phyloP scores from a whole-genome alignment of 2,888 invertebrate species.

The Embidobia sp. region DNA sequence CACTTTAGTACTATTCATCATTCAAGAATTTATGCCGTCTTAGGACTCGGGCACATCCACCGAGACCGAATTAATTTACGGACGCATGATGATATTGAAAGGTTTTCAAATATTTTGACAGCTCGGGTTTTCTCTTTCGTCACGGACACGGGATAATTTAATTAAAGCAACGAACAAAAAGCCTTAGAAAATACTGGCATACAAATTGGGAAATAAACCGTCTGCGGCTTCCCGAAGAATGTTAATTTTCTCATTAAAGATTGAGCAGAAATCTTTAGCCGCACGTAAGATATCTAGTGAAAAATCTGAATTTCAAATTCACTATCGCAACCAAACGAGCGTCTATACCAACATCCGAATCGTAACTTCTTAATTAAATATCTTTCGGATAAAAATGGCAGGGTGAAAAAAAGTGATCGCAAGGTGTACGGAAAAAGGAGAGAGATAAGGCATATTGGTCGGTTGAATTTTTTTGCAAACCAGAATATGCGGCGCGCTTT shows the following conservation, averaged over 20 bases:
- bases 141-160: too few species aligned
- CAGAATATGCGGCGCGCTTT: neutral
- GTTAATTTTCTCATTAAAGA: slow-evolving; percentile 24
- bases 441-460: neutral
- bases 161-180: too few species aligned
- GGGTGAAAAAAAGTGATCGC: neutral
- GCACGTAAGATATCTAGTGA: slow-evolving; percentile 25
- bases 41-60: too few species aligned
- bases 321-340: slow-evolving; percentile 9
- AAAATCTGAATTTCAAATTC: slow-evolving; percentile 47
- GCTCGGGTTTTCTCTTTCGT: too few species aligned
- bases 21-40: too few species aligned
- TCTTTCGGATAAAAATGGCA: neutral
- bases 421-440: neutral
- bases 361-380: slow-evolving; percentile 46
- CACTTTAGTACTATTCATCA: too few species aligned
- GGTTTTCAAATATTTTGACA: too few species aligned
- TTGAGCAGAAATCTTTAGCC: neutral
- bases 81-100: too few species aligned
- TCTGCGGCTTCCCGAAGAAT: neutral
- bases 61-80: too few species aligned
- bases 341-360: slow-evolving; percentile 6
- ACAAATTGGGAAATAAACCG: slow-evolving; percentile 15
- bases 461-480: neutral
- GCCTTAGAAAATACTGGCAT: neutral